Evolutionary conservation across 2,888 invertebrate genomes (phyloP), one percentile per base, ranked within the genome.

Genomic region (Nudaria mundana): DNA sequence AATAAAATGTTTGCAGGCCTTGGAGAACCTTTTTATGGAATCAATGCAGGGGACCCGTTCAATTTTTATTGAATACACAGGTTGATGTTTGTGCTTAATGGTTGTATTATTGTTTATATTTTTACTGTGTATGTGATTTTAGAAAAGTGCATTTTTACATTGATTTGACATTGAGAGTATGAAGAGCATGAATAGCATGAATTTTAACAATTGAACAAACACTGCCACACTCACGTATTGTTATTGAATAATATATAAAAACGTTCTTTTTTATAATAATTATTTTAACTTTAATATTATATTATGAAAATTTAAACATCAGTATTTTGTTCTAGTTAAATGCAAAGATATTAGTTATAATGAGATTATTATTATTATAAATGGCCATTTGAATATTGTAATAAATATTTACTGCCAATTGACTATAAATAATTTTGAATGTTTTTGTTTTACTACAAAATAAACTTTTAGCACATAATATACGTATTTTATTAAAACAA

Each of bases 321-420:
- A 61, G 63, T 61, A 63, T 63, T n/a, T 63, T 51, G 48, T 49
- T 63, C 45, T 56, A 54, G 52, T 61, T 56, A 32, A 30, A 45
- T 43, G 22, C 38, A n/a, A 13, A 30, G 5, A 25, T 25, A 12
- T 25, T 56, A 47, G 37, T 38, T 42, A 40, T 51, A 52, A n/a
- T n/a, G 43, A 35, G 30, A 34, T 46, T 37, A 42, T 38, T 40
- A 34, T 46, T 37, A 42, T 38, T 40, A 22, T 38, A 30, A 41
- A 49, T 49, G 37, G 42, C 32, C 48, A 39, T 40, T 16, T 42
- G 35, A 44, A 35, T 49, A 52, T 45, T 52, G 48, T 42, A 50
- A 45, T 48, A 43, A 36, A 37, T 45, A 37, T 32, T 31, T 48
- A 40, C 36, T 47, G 35, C 34, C n/a, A 5, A 46, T 40, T 45